These are phyloP conservation scores for Meloe dianella DNA, from an alignment of 2,888 invertebrate genomes.

Conservation along the genomic window DNA sequence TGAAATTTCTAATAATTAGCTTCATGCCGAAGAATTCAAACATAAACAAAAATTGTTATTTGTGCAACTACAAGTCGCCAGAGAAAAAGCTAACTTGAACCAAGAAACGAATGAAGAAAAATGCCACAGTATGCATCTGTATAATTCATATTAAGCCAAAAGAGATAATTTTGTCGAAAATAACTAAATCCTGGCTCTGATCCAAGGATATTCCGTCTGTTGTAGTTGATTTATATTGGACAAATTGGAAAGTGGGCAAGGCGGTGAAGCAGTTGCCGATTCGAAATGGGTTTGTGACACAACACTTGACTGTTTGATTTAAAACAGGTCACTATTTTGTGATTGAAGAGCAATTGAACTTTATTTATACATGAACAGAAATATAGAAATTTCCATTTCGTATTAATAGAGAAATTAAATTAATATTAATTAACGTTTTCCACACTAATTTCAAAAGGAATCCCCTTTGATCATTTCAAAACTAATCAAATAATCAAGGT, in stretches of 20 bases:
- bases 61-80: neutral
- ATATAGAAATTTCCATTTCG: no score
- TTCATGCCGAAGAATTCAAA: neutral
- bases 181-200: neutral
- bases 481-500: neutral
- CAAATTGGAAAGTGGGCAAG: slow-evolving; percentile 9
- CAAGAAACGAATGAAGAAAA: neutral
- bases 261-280: neutral
- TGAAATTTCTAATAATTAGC: neutral
- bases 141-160: neutral
- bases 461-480: neutral
- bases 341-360: no score
- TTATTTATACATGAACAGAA: no score
- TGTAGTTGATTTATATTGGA: slow-evolving; percentile 4
- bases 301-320: neutral
- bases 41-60: neutral
- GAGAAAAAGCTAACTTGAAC: no score
- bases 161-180: neutral
- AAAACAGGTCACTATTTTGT: neutral
- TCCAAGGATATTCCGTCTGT: slow-evolving; percentile 8
- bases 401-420: no score
- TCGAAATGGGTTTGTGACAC: neutral
- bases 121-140: neutral
- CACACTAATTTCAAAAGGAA: neutral
- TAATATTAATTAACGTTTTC: neutral